A percentile compares a stretch with the other conserved stretches of the same genome.
Evolutionary conservation across 2,888 invertebrate species (phyloP).

Genomic region (Eupithecia pulchellata): DNA sequence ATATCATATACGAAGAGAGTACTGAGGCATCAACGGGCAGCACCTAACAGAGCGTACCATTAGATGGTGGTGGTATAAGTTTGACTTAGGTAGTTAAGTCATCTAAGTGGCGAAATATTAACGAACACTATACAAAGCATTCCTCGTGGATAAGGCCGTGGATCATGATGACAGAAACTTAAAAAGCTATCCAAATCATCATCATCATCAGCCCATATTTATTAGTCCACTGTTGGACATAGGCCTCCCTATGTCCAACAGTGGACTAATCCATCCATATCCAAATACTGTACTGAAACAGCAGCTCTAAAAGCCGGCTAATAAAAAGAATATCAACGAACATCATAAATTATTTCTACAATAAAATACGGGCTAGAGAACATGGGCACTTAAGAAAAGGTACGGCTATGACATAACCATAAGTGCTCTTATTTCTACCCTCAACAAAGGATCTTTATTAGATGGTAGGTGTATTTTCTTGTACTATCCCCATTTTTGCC

Average conservation of each 20-base stretch:
- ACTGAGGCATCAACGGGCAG: too few relatives aligned
- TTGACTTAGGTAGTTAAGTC: too few relatives aligned
- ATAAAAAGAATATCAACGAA: conserved; percentile 19
- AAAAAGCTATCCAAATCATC: background rate
- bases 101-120: too few relatives aligned
- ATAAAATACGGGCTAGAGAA: conserved; percentile 30
- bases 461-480: conserved; percentile 46
- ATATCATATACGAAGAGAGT: background rate
- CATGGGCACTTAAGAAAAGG: conserved; percentile 42
- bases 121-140: background rate
- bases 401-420: conserved; percentile 33
- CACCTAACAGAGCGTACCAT: too few relatives aligned
- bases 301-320: conserved; percentile 13
- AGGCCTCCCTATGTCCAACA: too few relatives aligned
- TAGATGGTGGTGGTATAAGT: too few relatives aligned
- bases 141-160: background rate
- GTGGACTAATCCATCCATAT: too few relatives aligned
- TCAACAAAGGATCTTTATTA: conserved; percentile 56
- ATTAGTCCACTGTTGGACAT: too few relatives aligned
- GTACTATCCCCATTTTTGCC: conserved; percentile 13
- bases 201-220: too few relatives aligned
- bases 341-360: conserved; percentile 27
- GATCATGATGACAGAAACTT: background rate
- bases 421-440: conserved; percentile 35
- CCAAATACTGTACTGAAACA: conserved; percentile 8